phyloP scores from a whole-genome alignment of 2,888 invertebrate genomes.

The Petrophora chlorosata region DNA sequence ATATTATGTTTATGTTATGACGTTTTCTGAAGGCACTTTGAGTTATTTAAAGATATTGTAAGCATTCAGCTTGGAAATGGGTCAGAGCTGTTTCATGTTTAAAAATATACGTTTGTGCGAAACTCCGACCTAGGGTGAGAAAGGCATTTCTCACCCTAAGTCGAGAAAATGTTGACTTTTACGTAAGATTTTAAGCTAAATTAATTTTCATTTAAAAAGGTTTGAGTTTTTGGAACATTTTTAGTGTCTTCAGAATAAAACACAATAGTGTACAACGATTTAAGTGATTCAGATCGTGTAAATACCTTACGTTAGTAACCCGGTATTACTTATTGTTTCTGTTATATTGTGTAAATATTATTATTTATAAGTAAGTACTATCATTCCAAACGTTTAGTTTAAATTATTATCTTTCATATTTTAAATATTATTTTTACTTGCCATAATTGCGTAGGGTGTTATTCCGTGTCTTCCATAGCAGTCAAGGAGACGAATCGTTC shows the following conservation, averaged over 20 bases:
- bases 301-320: conserved; percentile 50
- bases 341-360: conserved; percentile 77
- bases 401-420: conserved; percentile 76
- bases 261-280: conserved; percentile 24
- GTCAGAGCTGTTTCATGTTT: too few species aligned
- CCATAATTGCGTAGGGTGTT: conserved; percentile 76
- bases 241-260: conserved; percentile 15
- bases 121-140: too few species aligned
- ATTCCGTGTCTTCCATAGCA: conserved; percentile 72
- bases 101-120: too few species aligned
- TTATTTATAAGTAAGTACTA: conserved; percentile 62
- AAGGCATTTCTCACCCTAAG: too few species aligned
- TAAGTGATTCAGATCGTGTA: conserved; percentile 49
- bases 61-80: too few species aligned
- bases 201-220: too few species aligned
- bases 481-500: conserved; percentile 64
- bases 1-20: conserved; percentile 11
- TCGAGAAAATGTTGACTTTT: too few species aligned
- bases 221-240: too few species aligned
- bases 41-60: neutral
- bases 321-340: conserved; percentile 64
- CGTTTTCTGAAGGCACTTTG: conserved; percentile 24
- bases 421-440: conserved; percentile 70
- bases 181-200: too few species aligned
- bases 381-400: conserved; percentile 79